These are phyloP conservation scores for Rapana venosa DNA, from an alignment of 2,888 invertebrate species.

Conservation along the genomic window DNA sequence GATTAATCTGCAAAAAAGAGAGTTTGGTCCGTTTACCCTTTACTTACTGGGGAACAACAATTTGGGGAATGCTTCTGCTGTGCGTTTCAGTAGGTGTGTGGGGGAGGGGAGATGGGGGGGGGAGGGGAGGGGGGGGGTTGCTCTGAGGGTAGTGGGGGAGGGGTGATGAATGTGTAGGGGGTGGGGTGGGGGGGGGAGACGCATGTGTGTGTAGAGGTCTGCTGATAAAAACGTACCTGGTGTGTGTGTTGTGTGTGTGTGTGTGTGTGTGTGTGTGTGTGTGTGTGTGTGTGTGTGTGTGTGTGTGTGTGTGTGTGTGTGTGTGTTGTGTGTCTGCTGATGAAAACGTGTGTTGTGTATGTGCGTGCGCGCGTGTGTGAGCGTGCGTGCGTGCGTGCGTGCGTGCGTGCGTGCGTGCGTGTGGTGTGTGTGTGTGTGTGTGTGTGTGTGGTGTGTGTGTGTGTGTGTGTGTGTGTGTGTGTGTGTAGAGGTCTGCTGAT, in stretches of 20 bases:
- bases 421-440: background rate
- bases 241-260: background rate
- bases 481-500: background rate
- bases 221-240: too few species aligned
- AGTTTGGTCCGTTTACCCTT: too few species aligned
- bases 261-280: background rate
- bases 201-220: too few species aligned
- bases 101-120: too few species aligned
- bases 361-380: background rate
- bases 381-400: background rate
- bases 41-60: too few species aligned
- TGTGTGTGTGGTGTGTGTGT: background rate
- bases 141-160: too few species aligned
- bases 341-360: background rate
- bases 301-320: background rate
- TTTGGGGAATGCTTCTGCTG: too few species aligned
- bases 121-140: too few species aligned
- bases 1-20: too few species aligned
- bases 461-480: constrained; percentile 8
- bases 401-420: background rate
- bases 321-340: background rate
- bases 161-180: too few species aligned
- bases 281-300: background rate
- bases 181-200: too few species aligned
- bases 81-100: too few species aligned